phyloP scores from a whole-genome alignment of 2,113 vertebrate species.

The Cyanoramphus novaezelandiae region DNA sequence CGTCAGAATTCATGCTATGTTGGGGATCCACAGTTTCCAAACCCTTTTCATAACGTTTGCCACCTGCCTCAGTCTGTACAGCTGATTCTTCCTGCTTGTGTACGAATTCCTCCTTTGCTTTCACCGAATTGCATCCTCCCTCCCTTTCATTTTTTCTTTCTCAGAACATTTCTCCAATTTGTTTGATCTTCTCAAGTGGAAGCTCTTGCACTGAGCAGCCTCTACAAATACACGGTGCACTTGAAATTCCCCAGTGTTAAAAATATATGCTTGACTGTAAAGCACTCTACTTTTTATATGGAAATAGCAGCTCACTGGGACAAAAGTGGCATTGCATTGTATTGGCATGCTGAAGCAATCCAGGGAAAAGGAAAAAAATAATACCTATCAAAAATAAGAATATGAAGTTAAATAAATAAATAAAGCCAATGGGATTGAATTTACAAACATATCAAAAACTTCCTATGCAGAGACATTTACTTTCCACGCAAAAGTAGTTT shows the following conservation, averaged over 20 bases:
- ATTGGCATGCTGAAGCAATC: constrained; percentile 3
- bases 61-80: background rate
- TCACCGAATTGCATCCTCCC: constrained; percentile 14
- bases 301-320: constrained; percentile 61
- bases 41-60: background rate
- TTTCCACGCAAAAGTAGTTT: constrained; percentile 24
- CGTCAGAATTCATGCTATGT: background rate
- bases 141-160: background rate
- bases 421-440: constrained; percentile 10
- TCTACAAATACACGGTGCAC: constrained; percentile 25
- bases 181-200: constrained; percentile 64
- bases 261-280: constrained; percentile 61
- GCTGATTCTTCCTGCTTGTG: background rate
- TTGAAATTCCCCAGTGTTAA: constrained; percentile 58
- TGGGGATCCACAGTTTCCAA: background rate
- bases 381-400: constrained; percentile 4
- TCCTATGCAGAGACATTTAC: background rate
- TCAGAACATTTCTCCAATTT: constrained; percentile 45
- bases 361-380: background rate
- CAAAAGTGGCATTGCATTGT: constrained; percentile 13
- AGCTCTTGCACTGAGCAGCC: constrained; percentile 43
- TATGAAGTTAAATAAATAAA: constrained; percentile 23
- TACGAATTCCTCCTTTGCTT: constrained; percentile 19
- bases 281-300: constrained; percentile 60
- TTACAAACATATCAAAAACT: constrained; percentile 40